Conservation (phyloP, 2,888 invertebrate genomes). For the Holacanthella duospinosa region DNA sequence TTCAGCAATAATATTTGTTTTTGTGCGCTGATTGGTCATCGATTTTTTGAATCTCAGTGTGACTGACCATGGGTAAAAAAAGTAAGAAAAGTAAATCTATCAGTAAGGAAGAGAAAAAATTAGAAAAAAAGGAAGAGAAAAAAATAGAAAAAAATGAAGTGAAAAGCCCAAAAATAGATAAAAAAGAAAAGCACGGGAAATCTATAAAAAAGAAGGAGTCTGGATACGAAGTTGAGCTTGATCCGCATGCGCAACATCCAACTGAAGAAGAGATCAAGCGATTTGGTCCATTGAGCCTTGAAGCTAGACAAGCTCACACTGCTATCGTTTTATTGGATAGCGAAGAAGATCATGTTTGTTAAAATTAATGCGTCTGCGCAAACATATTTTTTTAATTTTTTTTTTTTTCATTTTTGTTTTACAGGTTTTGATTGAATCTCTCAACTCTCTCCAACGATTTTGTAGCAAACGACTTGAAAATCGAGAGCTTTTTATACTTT, state of each 20-base stretch:
- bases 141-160: not conserved
- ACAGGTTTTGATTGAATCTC: slow-evolving; percentile 28
- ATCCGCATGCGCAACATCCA: slow-evolving; percentile 2
- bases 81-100: no score
- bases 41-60: no score
- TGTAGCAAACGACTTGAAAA: slow-evolving; percentile 25
- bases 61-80: no score
- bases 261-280: slow-evolving; percentile 20
- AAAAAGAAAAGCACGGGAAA: slow-evolving; percentile 8
- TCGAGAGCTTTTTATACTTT: slow-evolving; percentile 20
- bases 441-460: slow-evolving; percentile 31
- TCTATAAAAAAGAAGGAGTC: not conserved
- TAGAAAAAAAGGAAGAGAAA: not conserved
- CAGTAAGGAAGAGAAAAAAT: no score
- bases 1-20: no score
- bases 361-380: not conserved
- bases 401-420: not conserved
- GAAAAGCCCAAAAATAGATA: slow-evolving; percentile 1
- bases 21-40: no score
- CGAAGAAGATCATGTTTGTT: slow-evolving; percentile 23
- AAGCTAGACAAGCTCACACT: slow-evolving; percentile 24
- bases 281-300: slow-evolving; percentile 30
- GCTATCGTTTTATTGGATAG: slow-evolving; percentile 31
- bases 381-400: not conserved
- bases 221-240: slow-evolving; percentile 15